Percentiles rank a stretch among this genome's conserved stretches.
Evolutionary conservation across 2,888 invertebrate genomes (phyloP).

Genomic region (Cephus rjabovi): DNA sequence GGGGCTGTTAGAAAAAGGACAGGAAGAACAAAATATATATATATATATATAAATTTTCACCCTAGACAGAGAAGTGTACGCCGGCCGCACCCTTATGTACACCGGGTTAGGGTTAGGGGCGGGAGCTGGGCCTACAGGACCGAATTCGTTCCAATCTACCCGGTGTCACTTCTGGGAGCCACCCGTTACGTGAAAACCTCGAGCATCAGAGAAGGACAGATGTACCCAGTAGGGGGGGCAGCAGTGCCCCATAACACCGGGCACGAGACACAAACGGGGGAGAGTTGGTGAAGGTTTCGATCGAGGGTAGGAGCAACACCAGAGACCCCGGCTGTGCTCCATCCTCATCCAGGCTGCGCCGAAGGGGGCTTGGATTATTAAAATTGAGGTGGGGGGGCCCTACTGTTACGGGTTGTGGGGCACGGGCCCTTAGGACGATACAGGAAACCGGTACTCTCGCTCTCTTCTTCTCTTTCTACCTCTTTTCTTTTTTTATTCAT

Average conservation of each 20-base stretch:
- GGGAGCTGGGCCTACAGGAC: constrained; percentile 5
- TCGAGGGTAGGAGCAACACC: constrained; percentile 7
- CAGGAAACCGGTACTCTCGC: constrained; percentile 41
- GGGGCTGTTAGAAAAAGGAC: neutral
- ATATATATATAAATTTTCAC: neutral
- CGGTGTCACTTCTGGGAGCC: neutral
- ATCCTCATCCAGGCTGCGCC: constrained; percentile 48
- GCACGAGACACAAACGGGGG: constrained; percentile 52
- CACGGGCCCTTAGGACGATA: constrained; percentile 25
- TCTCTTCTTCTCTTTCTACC: constrained; percentile 20
- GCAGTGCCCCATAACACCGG: constrained; percentile 55
- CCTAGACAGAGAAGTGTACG: neutral
- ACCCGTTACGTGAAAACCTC: constrained; percentile 18
- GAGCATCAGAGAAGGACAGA: constrained; percentile 26
- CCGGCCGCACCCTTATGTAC: neutral
- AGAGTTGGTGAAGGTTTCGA: constrained; percentile 3
- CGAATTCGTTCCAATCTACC: neutral
- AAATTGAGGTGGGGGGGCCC: constrained; percentile 43
- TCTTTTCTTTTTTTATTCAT: constrained; percentile 9
- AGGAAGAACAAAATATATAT: neutral
- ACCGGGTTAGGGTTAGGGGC: neutral
- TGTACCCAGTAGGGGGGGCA: constrained; percentile 53
- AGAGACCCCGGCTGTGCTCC: constrained; percentile 9
- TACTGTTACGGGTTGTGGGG: constrained; percentile 14
- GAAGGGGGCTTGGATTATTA: constrained; percentile 57